These are phyloP conservation scores for Bujurquina vittata DNA, from an alignment of 2,113 vertebrate species.

Conservation along the genomic window DNA sequence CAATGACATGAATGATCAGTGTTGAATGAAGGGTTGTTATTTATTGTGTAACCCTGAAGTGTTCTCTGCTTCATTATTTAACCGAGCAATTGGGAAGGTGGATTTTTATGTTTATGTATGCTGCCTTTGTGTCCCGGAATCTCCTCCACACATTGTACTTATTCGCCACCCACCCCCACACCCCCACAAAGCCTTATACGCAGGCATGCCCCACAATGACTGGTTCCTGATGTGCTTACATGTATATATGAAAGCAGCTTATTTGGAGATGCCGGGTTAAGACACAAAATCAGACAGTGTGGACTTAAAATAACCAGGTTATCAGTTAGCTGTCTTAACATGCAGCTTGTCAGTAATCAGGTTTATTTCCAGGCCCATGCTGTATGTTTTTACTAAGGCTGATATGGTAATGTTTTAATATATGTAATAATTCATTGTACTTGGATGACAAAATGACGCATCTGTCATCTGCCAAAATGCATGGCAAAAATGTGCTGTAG, in stretches of 20 bases:
- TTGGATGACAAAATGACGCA: not conserved
- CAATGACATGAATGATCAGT: too few species aligned
- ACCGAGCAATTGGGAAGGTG: not conserved
- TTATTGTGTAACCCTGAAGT: not conserved
- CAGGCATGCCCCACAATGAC: conserved; percentile 20
- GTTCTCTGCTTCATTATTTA: not conserved
- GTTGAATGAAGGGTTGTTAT: too few species aligned
- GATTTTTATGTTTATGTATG: not conserved
- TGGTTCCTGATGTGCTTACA: conserved; percentile 15
- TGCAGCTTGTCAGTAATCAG: not conserved
- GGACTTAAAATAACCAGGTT: conserved; percentile 2
- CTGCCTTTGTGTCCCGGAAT: conserved; percentile 31
- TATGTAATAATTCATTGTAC: not conserved
- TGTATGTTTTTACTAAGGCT: not conserved
- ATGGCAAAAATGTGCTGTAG: not conserved
- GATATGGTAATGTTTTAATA: not conserved
- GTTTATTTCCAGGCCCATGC: not conserved
- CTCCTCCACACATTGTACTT: conserved; percentile 37
- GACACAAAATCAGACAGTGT: not conserved
- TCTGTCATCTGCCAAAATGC: not conserved
- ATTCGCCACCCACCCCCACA: conserved; percentile 48
- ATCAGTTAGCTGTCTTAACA: not conserved
- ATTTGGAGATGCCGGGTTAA: conserved; percentile 12
- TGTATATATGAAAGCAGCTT: conserved; percentile 26
- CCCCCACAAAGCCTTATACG: conserved; percentile 46